Percentiles rank a stretch among this genome's conserved stretches.
phyloP scores from a whole-genome alignment of 2,888 invertebrate genomes.

The Lasiommata megera region DNA sequence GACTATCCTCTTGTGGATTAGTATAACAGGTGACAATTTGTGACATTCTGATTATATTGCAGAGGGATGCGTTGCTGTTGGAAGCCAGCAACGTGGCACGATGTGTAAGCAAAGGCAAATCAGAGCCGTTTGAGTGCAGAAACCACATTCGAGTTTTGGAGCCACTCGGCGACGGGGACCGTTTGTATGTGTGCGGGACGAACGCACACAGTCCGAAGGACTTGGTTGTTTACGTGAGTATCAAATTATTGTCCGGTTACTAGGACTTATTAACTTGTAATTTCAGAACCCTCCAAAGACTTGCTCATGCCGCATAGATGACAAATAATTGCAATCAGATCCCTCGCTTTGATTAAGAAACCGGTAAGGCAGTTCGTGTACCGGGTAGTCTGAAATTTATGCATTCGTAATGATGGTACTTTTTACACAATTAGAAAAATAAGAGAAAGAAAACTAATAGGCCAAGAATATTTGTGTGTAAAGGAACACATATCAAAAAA shows the following conservation, averaged over 20 bases:
- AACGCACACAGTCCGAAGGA: constrained; percentile 85
- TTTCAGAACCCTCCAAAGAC: too few species aligned
- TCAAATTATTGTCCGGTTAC: background rate
- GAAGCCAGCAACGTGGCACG: constrained; percentile 82
- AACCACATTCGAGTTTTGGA: constrained; percentile 84
- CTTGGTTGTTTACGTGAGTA: constrained; percentile 83
- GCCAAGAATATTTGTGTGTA: too few species aligned
- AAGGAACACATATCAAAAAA: too few species aligned
- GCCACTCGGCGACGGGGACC: constrained; percentile 83
- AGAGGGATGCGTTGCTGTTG: constrained; percentile 80
- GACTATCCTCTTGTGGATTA: background rate
- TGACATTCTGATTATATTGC: constrained; percentile 33
- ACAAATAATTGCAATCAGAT: too few species aligned
- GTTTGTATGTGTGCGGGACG: constrained; percentile 84
- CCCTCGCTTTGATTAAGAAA: too few species aligned
- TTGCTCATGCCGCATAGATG: too few species aligned
- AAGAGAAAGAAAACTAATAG: too few species aligned
- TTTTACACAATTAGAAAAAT: too few species aligned
- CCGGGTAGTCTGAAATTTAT: too few species aligned
- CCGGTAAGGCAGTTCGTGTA: too few species aligned
- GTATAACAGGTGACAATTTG: constrained; percentile 1
- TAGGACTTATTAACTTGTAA: background rate
- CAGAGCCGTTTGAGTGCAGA: constrained; percentile 84
- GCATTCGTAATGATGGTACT: too few species aligned
- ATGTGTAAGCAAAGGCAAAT: constrained; percentile 84